These are phyloP conservation scores for Neoscelio sp. DNA, from an alignment of 2,888 invertebrate genomes.

Conservation along the genomic window DNA sequence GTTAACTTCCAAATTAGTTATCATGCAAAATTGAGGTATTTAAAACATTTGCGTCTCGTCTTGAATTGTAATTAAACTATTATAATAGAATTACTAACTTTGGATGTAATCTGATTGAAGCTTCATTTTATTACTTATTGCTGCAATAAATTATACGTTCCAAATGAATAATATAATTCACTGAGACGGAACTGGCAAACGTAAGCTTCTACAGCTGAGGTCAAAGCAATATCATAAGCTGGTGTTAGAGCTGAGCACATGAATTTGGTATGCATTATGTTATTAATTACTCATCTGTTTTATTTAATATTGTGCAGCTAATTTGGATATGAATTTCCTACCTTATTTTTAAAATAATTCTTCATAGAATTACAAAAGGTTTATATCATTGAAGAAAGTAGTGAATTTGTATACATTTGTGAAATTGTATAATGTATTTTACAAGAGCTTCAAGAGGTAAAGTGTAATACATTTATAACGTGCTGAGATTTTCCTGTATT, in stretches of 20 bases:
- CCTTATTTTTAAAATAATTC: background rate
- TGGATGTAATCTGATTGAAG: constrained; percentile 44
- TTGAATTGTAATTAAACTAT: constrained; percentile 39
- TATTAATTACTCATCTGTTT: constrained; percentile 21
- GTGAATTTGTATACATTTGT: constrained; percentile 51
- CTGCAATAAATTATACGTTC: constrained; percentile 53
- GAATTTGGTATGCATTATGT: constrained; percentile 29
- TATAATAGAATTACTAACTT: constrained; percentile 32
- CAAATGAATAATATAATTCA: constrained; percentile 44
- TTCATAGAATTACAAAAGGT: too few species aligned
- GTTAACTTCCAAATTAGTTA: too few species aligned
- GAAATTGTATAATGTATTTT: constrained; percentile 38
- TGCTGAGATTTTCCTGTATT: constrained; percentile 47
- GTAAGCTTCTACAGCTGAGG: constrained; percentile 29
- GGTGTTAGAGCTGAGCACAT: constrained; percentile 5
- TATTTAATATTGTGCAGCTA: constrained; percentile 1
- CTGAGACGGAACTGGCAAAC: constrained; percentile 26
- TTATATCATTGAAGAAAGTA: too few species aligned
- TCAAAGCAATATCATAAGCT: constrained; percentile 39
- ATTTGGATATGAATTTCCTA: constrained; percentile 9
- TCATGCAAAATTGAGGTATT: too few species aligned
- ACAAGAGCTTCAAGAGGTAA: constrained; percentile 36
- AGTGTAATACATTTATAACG: constrained; percentile 42
- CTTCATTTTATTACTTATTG: constrained; percentile 58
- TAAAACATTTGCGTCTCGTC: background rate